Evolutionary conservation across 2,888 invertebrate species (phyloP), one percentile per base, ranked within the genome.

Genomic region (Nephrocerus scutellatus): DNA sequence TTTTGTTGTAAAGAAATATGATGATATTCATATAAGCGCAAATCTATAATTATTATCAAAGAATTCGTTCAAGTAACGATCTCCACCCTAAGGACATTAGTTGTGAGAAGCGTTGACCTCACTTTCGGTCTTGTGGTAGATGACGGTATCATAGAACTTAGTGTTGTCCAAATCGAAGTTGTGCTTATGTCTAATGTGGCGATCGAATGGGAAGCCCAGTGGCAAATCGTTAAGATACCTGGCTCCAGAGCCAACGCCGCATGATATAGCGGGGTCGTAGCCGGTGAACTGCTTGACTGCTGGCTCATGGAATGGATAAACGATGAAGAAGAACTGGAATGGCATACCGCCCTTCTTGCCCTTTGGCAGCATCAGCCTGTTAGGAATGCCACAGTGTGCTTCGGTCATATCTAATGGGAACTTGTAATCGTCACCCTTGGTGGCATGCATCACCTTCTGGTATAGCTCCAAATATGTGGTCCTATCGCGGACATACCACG

Each of bases 171-270:
- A 76, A 53, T 73, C 72, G 70, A 79, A 82, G 52, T 72, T 71
- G 34, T 68, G 66, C 23, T 75, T 70, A 37, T 62, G 61, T 30
- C 76, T 70, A 51, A 82, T 73, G 8, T 73, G 72, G 46, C 82
- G 77, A 60, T 87, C 84, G 62, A 86, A 75, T 51, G 86, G 86
- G 72, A 77, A 86, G 36, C 81, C 83, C 54, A 79, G 71, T 33
- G 82, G 74, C 62, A 75, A 73, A 43, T 46, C 28, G 39, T 64
- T 62, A 15, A 62, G 48, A 32, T 53, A 65, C 29, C 72, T 63
- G 41, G 70, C 66, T 3, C 73, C 70, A 14, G 68, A 60, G 5
- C 70, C 73, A 20, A 72, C 53, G 16, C 74, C 73, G 42, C 74
- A 71, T 32, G 76, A 71, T 36, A 74, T 43, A 32, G 70, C 54